Percentiles rank a stretch among this genome's conserved stretches.
phyloP scores from a whole-genome alignment of 2,888 invertebrate species.

The Drosophila neutralis region DNA sequence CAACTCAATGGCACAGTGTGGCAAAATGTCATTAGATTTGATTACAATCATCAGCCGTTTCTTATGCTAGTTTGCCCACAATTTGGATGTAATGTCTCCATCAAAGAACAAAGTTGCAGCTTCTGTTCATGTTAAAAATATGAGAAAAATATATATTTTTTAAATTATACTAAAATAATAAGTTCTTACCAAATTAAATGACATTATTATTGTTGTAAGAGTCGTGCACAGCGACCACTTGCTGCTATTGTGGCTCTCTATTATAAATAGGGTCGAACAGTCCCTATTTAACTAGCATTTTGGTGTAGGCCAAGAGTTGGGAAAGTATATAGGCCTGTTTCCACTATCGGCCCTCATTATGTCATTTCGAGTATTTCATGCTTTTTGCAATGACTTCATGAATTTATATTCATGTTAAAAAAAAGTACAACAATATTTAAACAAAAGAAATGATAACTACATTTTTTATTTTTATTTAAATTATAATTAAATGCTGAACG shows the following conservation, averaged over 20 bases:
- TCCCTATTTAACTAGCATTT: too few relatives aligned
- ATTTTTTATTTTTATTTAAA: neutral
- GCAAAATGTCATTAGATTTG: neutral
- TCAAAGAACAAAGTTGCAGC: neutral
- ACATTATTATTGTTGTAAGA: too few relatives aligned
- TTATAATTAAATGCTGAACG: too few relatives aligned
- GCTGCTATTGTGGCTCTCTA: too few relatives aligned
- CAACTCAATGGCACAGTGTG: slow-evolving; percentile 48
- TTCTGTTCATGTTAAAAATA: neutral
- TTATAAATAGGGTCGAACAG: too few relatives aligned
- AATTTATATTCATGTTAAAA: neutral
- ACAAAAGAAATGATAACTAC: neutral
- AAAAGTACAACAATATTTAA: neutral
- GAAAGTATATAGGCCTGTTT: neutral
- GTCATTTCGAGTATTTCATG: neutral
- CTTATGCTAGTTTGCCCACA: neutral
- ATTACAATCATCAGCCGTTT: neutral
- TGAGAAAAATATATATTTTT: neutral
- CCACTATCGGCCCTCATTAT: neutral
- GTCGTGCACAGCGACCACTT: too few relatives aligned
- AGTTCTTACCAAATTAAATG: too few relatives aligned
- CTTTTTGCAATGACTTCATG: neutral
- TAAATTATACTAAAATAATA: neutral
- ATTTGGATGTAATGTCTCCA: neutral
- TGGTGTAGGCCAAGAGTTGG: too few relatives aligned